Evolutionary conservation across 1,140 invertebrate genomes (phyloP).

Genomic region (Panulirus ornatus): DNA sequence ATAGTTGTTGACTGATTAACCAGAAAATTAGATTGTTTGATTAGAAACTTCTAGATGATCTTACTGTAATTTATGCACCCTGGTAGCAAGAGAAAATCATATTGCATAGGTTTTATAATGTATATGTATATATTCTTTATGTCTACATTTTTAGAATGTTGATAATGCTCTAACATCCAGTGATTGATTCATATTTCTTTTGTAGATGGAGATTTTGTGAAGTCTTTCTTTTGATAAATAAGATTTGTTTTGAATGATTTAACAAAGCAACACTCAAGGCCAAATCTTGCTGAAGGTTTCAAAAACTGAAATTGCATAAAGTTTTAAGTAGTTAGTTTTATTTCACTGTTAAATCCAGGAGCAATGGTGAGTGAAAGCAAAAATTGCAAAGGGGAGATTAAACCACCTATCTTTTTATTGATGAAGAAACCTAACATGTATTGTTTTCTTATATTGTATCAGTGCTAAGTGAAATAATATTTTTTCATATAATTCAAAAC

Average conservation of each 20-base stretch:
- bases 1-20: neutral
- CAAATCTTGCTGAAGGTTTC: neutral
- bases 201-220: neutral
- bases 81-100: neutral
- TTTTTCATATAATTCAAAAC: too few species aligned
- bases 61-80: neutral
- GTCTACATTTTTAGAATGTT: neutral
- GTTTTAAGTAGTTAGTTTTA: neutral
- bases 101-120: neutral
- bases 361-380: slow-evolving; percentile 38
- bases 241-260: neutral
- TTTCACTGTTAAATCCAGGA: slow-evolving; percentile 5
- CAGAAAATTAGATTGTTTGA: neutral
- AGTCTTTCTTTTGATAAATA: neutral
- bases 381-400: too few species aligned
- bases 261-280: neutral
- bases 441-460: too few species aligned
- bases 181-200: neutral
- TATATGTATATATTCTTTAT: too few species aligned
- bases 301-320: neutral
- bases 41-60: too few species aligned
- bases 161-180: neutral
- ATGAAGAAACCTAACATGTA: too few species aligned
- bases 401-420: too few species aligned
- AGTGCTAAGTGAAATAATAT: too few species aligned